Conservation (phyloP, 2,797 vertebrate species). For the Galago senegalensis region DNA sequence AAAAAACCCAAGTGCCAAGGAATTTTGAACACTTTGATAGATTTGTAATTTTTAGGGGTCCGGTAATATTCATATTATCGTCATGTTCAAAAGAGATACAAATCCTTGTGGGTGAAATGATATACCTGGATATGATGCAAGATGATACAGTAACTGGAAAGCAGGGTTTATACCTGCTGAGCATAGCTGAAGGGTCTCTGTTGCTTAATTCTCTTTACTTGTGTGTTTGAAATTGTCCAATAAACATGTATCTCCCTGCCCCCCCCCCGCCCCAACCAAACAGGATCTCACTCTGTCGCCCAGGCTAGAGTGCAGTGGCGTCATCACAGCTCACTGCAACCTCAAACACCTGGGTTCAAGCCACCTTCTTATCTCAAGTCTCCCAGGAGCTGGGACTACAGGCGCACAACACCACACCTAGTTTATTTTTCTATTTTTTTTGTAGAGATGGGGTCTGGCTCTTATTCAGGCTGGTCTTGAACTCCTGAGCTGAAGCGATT, state of each 20-base stretch:
- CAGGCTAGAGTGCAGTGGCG: not conserved
- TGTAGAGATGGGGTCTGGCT: not conserved
- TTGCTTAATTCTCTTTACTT: not conserved
- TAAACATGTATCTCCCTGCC: not conserved
- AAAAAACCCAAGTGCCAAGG: not conserved
- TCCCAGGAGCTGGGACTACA: not conserved
- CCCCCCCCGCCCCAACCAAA: too few relatives aligned
- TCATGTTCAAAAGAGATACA: not conserved
- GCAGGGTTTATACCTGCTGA: not conserved
- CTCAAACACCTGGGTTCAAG: not conserved
- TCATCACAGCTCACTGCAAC: not conserved
- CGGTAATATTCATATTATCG: not conserved
- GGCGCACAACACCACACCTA: not conserved
- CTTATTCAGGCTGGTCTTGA: not conserved
- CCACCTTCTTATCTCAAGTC: not conserved
- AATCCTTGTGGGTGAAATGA: not conserved
- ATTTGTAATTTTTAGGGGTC: not conserved
- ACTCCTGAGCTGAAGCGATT: not conserved
- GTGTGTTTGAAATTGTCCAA: not conserved
- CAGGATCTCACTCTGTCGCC: not conserved
- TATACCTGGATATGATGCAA: not conserved
- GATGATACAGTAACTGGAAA: not conserved
- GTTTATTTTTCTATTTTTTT: not conserved
- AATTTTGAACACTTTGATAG: not conserved
- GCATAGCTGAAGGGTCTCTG: not conserved